phyloP scores from a whole-genome alignment of 2,797 vertebrate species.

The Notolabrus celidotus region DNA sequence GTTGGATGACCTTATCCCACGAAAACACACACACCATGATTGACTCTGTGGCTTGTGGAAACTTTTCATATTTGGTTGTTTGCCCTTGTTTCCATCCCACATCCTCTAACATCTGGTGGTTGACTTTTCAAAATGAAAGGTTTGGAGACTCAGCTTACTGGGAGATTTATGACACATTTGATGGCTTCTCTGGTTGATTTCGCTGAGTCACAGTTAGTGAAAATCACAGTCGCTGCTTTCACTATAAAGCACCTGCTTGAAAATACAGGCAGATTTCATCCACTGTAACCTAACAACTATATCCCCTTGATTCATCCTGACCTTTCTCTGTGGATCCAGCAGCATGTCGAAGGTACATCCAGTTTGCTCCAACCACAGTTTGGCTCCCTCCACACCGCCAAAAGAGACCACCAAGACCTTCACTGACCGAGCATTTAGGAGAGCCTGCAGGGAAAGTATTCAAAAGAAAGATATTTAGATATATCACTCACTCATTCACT shows the following conservation, averaged over 20 bases:
- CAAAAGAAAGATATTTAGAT: background rate
- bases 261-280: too few species aligned
- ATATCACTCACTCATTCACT: too few species aligned
- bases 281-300: too few species aligned
- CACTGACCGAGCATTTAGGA: conserved; percentile 77
- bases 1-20: background rate
- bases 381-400: conserved; percentile 74
- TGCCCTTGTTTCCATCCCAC: conserved; percentile 31
- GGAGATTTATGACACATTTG: conserved; percentile 33
- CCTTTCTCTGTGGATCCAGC: conserved; percentile 81
- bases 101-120: conserved; percentile 54
- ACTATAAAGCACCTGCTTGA: conserved; percentile 1
- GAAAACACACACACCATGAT: background rate
- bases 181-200: conserved; percentile 20
- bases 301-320: conserved; percentile 14
- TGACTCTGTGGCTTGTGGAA: conserved; percentile 43
- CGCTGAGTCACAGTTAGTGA: conserved; percentile 15
- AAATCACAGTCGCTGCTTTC: background rate
- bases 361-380: conserved; percentile 81
- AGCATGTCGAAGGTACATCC: conserved; percentile 76
- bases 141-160: background rate
- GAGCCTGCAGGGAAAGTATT: conserved; percentile 50
- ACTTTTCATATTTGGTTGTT: conserved; percentile 18
- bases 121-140: conserved; percentile 19
- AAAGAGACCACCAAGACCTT: conserved; percentile 80